Evolutionary conservation across 2,797 vertebrate species (phyloP), one percentile per base, ranked within the genome.

Genomic region (Austrolebias charrua): DNA sequence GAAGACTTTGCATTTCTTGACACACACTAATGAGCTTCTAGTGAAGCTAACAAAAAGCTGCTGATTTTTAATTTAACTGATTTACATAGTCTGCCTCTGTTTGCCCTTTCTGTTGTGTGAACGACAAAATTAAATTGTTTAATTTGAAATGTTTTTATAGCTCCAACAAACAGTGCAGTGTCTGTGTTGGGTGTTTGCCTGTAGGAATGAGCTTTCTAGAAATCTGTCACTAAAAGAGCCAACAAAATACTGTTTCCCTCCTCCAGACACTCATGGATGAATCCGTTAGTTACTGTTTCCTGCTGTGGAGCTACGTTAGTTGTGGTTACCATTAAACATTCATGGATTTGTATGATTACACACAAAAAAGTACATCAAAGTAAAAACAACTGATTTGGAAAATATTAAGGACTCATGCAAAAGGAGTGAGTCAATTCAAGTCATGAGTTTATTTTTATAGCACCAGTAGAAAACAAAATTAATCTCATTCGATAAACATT

Each of bases 41-140:
- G 72, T 71, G 69, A 74, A 51, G 63, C 47, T 56, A 50, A 62
- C 64, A 63, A 60, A 69, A 74, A 69, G 43, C 46, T 1, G 35
- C 50, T 51, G 57, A 57, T 63, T 69, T 77, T 83, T 52, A 80
- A 50, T 76, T 70, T 16, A 46, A 59, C 44, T 60, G 50, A 77
- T 75, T 71, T 66, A 73, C 51, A 80, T 61, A 76, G 18, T 60
- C 31, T 55, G 48, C 38, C 58, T 73, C 66, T 74, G 51, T 67
- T 66, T 72, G 56, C 24, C 18, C 65, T 79, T 55, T 78, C 33
- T 55, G 66, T 75, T 66, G 65, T 78, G 66, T 66, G 44, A 70
- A 63, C 47, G 64, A 82, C 70, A 65, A 79, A 87, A 89, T 89
- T 85, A 87, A 84, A 89, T 77, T 60, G 82, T 87, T 81, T 74